A percentile compares a stretch with the other conserved stretches of the same genome.
These are phyloP conservation scores for Varanus komodoensis DNA, from an alignment of 2,113 vertebrate species.

Conservation along the genomic window DNA sequence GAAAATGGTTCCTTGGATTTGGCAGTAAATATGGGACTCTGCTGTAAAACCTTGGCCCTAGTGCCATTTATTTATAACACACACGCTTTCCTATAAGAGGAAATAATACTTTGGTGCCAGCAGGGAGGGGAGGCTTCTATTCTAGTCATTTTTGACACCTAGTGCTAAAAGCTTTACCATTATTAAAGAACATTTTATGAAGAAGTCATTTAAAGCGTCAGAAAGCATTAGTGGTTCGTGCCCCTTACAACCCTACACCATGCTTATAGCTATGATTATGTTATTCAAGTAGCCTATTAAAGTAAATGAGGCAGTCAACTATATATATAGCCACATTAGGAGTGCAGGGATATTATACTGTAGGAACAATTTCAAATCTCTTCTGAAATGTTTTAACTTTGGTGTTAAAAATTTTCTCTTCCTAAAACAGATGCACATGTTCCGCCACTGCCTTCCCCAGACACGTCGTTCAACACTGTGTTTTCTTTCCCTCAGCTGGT, in stretches of 20 bases:
- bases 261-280: conserved; percentile 80
- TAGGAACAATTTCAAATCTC: conserved; percentile 72
- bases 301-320: conserved; percentile 82
- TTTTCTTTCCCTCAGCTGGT: conserved; percentile 47
- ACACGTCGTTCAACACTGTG: conserved; percentile 61
- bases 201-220: conserved; percentile 78
- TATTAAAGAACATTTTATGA: conserved; percentile 80
- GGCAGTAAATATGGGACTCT: conserved; percentile 36
- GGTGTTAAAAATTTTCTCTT: conserved; percentile 23
- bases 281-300: conserved; percentile 82
- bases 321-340: conserved; percentile 72
- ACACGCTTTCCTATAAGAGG: conserved; percentile 66
- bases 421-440: background rate
- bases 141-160: conserved; percentile 74
- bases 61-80: conserved; percentile 68
- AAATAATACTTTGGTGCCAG: conserved; percentile 63
- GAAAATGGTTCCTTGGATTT: conserved; percentile 54
- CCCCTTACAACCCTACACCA: conserved; percentile 72
- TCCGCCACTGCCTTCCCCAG: background rate
- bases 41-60: conserved; percentile 65
- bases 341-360: conserved; percentile 68
- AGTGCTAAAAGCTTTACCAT: conserved; percentile 76
- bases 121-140: conserved; percentile 63
- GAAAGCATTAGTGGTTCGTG: conserved; percentile 73
- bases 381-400: conserved; percentile 58